Percentiles rank a stretch among this genome's conserved stretches.
Evolutionary conservation across 2,888 invertebrate genomes (phyloP).

Genomic region (Chloromyia formosa): DNA sequence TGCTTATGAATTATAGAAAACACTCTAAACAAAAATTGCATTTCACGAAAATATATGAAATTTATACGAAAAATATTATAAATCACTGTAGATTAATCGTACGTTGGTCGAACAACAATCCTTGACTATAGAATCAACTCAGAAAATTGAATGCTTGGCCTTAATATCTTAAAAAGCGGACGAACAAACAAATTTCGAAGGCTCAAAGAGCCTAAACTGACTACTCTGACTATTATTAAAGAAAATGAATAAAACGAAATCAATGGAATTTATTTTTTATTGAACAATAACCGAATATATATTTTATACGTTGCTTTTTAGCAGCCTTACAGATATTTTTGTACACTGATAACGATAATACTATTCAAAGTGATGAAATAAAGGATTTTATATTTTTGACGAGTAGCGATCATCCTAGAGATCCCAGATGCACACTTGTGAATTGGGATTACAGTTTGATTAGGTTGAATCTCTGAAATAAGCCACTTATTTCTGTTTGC

Average conservation of each 20-base stretch:
- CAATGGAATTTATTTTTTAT: constrained; percentile 40
- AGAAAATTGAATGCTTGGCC: constrained; percentile 22
- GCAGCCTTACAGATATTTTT: constrained; percentile 41
- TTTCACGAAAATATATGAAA: not conserved
- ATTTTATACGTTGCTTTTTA: constrained; percentile 42
- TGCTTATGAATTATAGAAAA: not conserved
- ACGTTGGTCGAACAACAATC: not conserved
- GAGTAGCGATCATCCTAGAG: too few species aligned
- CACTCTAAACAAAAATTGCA: too few species aligned
- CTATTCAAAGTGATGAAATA: too few species aligned
- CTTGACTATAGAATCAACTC: not conserved
- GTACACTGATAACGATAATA: constrained; percentile 22
- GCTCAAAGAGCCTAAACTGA: constrained; percentile 24
- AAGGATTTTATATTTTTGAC: too few species aligned
- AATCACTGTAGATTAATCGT: not conserved
- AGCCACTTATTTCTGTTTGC: not conserved
- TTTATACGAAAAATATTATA: not conserved
- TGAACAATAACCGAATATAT: constrained; percentile 22
- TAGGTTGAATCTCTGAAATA: not conserved
- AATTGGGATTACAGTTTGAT: too few species aligned
- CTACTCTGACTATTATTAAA: constrained; percentile 18
- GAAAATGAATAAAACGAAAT: constrained; percentile 13
- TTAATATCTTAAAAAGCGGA: constrained; percentile 12
- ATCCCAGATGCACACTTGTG: too few species aligned
- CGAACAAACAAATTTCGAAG: constrained; percentile 21